Evolutionary conservation across 2,113 vertebrate species (phyloP), one percentile per base, ranked within the genome.

Genomic region (Regulus satrapa): DNA sequence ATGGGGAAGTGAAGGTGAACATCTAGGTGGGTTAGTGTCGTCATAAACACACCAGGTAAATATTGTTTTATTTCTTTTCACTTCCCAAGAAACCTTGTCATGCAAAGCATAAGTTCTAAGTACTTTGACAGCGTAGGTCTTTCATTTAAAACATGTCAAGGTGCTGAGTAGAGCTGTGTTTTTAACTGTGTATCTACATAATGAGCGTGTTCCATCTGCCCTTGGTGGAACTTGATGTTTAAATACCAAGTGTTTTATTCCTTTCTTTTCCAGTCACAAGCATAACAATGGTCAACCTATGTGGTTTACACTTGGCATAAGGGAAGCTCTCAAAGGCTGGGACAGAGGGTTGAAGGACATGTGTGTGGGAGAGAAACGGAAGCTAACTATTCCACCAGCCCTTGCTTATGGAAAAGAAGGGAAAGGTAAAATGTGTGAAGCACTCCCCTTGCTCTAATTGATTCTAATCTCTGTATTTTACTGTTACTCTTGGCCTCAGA

Each of bases 361-460:
- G 99, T 99, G 99, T 96, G 91, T 97, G 28, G 99, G 99, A 93
- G 99, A 99, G 92, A 99, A 98, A 91, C 97, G 99, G 84, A 99
- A 99, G 89, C 97, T 99, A 56, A 98, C 96, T 38, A 79, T 99
- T 78, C 99, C 99, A 79, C 97, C 99, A 56, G 96, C 98, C 52
- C 98, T 99, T 89, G 99, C 97, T 52, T 99, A 99, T 88, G 99
- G 99, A 89, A 99, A 99, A 97, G 99, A 99, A 96, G 99, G 99
- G 88, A 99, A 99, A 99, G 99, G 99, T 99, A 98, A 94, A 74
- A 32, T 18, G 32, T 20, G 41, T 71, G 31, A 69, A 89, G 31
- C 63, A 21, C 26, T 87, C 55, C 40, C 5, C 51, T 46, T 59
- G 19, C 31, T 82, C 68, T 17, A 55, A 28, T 41, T 32, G 20